Base-by-base conservation (phyloP, 1,140 invertebrate genomes). In the Branchinecta lynchi region DNA sequence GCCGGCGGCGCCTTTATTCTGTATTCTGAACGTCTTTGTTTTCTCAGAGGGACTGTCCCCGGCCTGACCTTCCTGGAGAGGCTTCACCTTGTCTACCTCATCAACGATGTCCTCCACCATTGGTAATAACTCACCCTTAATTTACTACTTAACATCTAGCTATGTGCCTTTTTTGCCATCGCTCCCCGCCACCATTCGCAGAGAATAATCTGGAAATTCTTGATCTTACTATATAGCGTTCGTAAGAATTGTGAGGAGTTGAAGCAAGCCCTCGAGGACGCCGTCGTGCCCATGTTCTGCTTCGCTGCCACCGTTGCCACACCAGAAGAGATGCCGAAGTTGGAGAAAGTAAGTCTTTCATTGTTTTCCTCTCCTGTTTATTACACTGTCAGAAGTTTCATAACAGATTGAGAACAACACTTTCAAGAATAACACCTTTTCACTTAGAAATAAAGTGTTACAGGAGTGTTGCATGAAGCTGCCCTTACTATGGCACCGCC, bases 41-140 rank as follows among this genome's bases (percentile, higher is more conserved):
- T 69, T 80, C 85, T 80, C 79, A 91, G 88, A 82, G 86, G 89
- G 71, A 86, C 88, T 74, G 83, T 87, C 76, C 83, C 84, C 71
- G 87, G 87, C 72, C 86, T 87, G 67, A 83, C 85, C 71, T 96
- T 96, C 83, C 86, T 86, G 73, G 86, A 92, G 78, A 92, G 94
- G 81, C 85, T 98, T 68, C 93, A 98, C 82, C 86, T 97, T 77
- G 95, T 98, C 78, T 98, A 98, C 81, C 84, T 98, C 75, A 90
- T 98, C 72, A 98, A 98, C 83, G 95, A 98, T 84, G 87, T 97
- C 44, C 82, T 97, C 67, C 93, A 97, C 81, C 93, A 98, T 81
- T 97, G 94, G 93, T 96, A 86, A 88, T 87, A 73, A 43, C 68
- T 51, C 12, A 70, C 60, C 66, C 7, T 15, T 44, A 15, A 43